A percentile compares a stretch with the other conserved stretches of the same genome.
phyloP scores from a whole-genome alignment of 2,797 vertebrate genomes.

The Chiroxiphia lanceolata region DNA sequence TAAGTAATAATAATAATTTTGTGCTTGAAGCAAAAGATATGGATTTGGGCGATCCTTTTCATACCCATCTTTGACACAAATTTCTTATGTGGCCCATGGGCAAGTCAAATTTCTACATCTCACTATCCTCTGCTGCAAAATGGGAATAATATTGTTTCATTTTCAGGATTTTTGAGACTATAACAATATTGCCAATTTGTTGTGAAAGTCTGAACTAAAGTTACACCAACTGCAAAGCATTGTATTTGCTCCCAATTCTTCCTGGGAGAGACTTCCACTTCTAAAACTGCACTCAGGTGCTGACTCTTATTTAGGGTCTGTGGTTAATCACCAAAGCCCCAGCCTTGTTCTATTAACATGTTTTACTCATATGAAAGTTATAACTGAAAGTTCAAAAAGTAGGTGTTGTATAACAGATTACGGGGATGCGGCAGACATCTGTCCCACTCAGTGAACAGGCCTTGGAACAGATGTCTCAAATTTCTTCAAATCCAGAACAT shows the following conservation, averaged over 20 bases:
- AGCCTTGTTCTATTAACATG: constrained; percentile 57
- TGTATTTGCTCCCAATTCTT: not conserved
- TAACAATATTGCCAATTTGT: not conserved
- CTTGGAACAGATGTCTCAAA: constrained; percentile 79
- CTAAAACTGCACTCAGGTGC: not conserved
- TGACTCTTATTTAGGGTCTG: constrained; percentile 11
- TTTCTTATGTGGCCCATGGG: not conserved
- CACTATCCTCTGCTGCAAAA: not conserved
- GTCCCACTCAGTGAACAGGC: constrained; percentile 76
- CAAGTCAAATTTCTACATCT: not conserved
- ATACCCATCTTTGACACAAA: not conserved
- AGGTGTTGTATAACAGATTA: constrained; percentile 78
- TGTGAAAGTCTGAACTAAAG: not conserved
- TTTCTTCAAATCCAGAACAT: constrained; percentile 80
- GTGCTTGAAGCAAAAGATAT: constrained; percentile 23
- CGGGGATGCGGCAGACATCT: constrained; percentile 77
- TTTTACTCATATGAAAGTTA: constrained; percentile 71
- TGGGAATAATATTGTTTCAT: not conserved
- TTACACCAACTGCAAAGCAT: not conserved
- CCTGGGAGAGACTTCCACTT: not conserved
- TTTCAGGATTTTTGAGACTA: not conserved
- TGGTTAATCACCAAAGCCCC: constrained; percentile 47
- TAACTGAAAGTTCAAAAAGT: constrained; percentile 75
- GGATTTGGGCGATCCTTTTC: constrained; percentile 8
- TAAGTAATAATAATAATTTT: constrained; percentile 68